Evolutionary conservation across 2,888 invertebrate genomes (phyloP).

Genomic region (Nymphalis polychloros): DNA sequence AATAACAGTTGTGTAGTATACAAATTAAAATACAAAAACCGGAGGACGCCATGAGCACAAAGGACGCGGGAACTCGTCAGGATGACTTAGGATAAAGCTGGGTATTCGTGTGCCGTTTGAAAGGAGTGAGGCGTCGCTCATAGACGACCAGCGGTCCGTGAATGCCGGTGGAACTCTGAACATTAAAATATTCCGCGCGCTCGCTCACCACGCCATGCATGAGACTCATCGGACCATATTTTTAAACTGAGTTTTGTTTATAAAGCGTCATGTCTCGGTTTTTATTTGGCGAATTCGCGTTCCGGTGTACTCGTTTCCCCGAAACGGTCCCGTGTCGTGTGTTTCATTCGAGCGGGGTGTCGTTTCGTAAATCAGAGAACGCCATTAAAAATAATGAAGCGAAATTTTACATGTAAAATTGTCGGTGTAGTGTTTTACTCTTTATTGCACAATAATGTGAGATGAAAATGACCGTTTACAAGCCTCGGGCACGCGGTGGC

Average conservation of each 20-base stretch:
- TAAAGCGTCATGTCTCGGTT: conserved; percentile 55
- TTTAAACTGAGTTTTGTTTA: conserved; percentile 67
- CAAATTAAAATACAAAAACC: conserved; percentile 45
- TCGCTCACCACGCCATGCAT: conserved; percentile 61
- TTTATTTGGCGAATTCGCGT: conserved; percentile 36
- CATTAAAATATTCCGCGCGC: conserved; percentile 75
- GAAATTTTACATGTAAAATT: conserved; percentile 47
- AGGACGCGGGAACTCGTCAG: conserved; percentile 44
- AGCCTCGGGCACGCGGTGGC: conserved; percentile 24
- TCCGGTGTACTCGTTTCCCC: conserved; percentile 32
- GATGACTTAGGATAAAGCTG: conserved; percentile 54
- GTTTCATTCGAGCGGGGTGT: conserved; percentile 40
- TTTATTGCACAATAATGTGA: conserved; percentile 44
- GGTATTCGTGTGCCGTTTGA: conserved; percentile 56
- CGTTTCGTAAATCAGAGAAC: conserved; percentile 54
- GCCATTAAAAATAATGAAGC: conserved; percentile 65
- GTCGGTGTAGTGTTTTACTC: conserved; percentile 41
- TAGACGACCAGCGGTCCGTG: conserved; percentile 56
- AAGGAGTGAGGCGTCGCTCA: conserved; percentile 60
- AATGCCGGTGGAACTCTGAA: conserved; percentile 48
- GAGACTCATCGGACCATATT: conserved; percentile 62
- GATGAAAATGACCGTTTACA: conserved; percentile 44
- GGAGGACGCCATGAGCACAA: conserved; percentile 41
- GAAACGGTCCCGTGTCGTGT: conserved; percentile 24
- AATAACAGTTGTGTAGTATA: conserved; percentile 45